phyloP scores from a whole-genome alignment of 2,888 invertebrate species.

The Orthosia gothica region DNA sequence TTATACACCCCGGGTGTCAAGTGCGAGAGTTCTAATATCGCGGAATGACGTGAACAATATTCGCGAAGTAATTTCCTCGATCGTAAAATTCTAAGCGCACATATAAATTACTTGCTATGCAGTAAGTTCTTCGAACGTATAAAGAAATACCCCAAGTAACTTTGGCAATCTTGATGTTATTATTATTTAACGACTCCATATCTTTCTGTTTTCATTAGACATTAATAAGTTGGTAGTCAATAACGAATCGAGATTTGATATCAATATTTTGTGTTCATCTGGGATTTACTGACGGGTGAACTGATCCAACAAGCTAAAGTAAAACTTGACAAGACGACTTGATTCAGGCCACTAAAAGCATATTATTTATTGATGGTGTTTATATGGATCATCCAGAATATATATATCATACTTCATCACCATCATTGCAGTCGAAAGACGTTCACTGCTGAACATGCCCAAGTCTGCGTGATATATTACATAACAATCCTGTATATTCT shows the following conservation, averaged over 20 bases:
- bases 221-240: constrained; percentile 44
- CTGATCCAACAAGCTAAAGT: not conserved
- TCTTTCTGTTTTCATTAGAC: constrained; percentile 55
- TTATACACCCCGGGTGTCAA: constrained; percentile 52
- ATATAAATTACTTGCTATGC: constrained; percentile 63
- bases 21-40: constrained; percentile 60
- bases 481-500: no score
- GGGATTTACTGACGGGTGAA: not conserved
- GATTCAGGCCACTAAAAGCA: no score
- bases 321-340: no score
- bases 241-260: constrained; percentile 31
- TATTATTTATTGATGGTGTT: no score
- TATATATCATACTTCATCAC: no score
- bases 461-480: no score
- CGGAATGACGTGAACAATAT: constrained; percentile 68
- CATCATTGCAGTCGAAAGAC: no score
- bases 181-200: constrained; percentile 60
- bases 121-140: constrained; percentile 60
- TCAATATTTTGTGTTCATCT: constrained; percentile 27
- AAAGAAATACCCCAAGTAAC: constrained; percentile 68
- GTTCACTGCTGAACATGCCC: no score
- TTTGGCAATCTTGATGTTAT: constrained; percentile 67
- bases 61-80: constrained; percentile 67
- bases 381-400: no score
- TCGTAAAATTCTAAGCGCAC: constrained; percentile 66